Evolutionary conservation across 2,113 vertebrate species (phyloP), one percentile per base, ranked within the genome.

Genomic region (Stercorarius parasiticus): DNA sequence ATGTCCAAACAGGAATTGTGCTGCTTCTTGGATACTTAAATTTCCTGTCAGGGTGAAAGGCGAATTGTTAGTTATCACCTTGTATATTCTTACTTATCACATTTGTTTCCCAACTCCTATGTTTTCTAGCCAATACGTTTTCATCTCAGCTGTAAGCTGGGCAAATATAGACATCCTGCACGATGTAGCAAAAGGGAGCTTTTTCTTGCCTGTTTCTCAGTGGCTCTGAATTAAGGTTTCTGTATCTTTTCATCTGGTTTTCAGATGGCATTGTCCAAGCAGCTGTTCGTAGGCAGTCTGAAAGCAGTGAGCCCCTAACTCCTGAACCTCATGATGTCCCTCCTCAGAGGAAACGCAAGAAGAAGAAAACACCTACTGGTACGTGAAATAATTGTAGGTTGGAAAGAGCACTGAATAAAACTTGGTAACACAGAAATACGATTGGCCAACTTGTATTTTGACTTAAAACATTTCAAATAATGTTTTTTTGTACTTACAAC

Each of bases 261-360:
- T 47, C 32, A 98, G 99, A 99, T 90, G 98, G 96, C 34, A 97
- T 97, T 34, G 93, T 98, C 94, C 98, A 99, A 26, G 78, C 98
- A n/a, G 82, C 96, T 15, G 97, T 97, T 85, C 97, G 74, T 11
- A 98, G 97, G 40, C 86, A 96, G 13, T 98, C 98, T 25, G 98
- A 98, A 25, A 91, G 96, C 77, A 98, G 86, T 4, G 98, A 98
- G 56, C 97, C 97, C 16, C 92, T 99, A 18, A 96, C 98, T 42
- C 93, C 97, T 5, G 99, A 99, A 32, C 86, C 91, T 27, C 67
- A 40, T 13, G 97, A 98, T 23, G 97, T 96, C 29, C 97, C 97
- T 5, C 95, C 96, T 32, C 98, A 98, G 82, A 98, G 96, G 93
- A 99, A 97, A 81, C 98, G 95, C 96, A 99, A 98, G 98, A 99